Conservation (phyloP, 2,888 invertebrate genomes). For the Drosophila neonasuta region DNA sequence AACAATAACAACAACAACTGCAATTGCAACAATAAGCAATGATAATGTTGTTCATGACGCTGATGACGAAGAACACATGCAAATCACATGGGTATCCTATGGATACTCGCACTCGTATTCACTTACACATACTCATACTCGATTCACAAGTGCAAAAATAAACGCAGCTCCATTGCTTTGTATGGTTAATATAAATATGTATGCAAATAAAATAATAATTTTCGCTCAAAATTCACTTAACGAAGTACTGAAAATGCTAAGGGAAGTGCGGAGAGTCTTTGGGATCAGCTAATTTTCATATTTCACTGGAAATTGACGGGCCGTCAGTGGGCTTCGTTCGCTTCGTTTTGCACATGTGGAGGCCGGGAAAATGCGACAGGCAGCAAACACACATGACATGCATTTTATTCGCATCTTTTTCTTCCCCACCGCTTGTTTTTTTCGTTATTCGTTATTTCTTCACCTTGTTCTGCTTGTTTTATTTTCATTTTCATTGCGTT, state of each 20-base stretch:
- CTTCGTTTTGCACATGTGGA: conserved; percentile 41
- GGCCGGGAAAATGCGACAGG: conserved; percentile 63
- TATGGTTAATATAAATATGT: conserved; percentile 67
- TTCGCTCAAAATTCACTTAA: conserved; percentile 61
- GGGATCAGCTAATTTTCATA: conserved; percentile 78
- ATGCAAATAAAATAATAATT: conserved; percentile 75
- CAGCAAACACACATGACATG: conserved; percentile 69
- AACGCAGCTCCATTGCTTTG: conserved; percentile 51
- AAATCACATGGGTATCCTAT: conserved; percentile 71
- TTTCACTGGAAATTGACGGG: conserved; percentile 69
- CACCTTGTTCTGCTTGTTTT: conserved; percentile 14
- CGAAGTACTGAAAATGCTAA: conserved; percentile 29
- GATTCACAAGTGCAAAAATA: conserved; percentile 36
- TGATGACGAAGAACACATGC: conserved; percentile 73
- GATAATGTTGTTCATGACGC: conserved; percentile 59
- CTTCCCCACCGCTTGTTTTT: neutral
- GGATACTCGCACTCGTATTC: conserved; percentile 32
- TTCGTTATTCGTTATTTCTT: neutral
- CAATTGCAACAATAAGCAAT: conserved; percentile 30
- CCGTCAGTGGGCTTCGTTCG: conserved; percentile 23
- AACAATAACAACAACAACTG: conserved; percentile 18
- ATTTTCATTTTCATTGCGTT: conserved; percentile 17
- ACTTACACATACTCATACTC: neutral
- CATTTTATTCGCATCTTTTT: conserved; percentile 52
- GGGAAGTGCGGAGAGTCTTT: conserved; percentile 24